Conservation (phyloP, 2,797 vertebrate species). For the Nyctalus aviator region DNA sequence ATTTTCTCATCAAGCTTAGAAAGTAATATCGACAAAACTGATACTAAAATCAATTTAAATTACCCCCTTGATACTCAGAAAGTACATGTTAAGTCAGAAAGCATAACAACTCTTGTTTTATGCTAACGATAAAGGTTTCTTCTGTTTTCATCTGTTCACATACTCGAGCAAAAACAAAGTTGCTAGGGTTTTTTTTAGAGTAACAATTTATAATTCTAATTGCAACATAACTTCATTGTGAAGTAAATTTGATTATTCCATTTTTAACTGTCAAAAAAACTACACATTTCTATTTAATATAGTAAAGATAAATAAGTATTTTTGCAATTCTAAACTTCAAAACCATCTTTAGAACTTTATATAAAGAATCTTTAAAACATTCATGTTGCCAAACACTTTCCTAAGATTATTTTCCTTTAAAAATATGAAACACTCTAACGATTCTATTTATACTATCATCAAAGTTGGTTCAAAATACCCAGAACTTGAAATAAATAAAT, state of each 20-base stretch:
- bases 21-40: neutral
- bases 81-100: neutral
- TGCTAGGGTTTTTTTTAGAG: neutral
- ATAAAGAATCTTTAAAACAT: conserved; percentile 17
- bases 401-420: conserved; percentile 46
- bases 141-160: neutral
- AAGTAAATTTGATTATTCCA: conserved; percentile 34
- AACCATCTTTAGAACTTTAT: conserved; percentile 18
- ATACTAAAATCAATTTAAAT: neutral
- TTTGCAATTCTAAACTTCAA: conserved; percentile 55
- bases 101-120: neutral
- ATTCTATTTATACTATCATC: conserved; percentile 27
- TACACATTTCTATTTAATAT: conserved; percentile 36
- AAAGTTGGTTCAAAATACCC: conserved; percentile 46
- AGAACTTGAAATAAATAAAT: neutral
- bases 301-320: conserved; percentile 41
- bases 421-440: neutral
- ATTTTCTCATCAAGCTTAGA: neutral
- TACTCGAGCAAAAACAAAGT: conserved; percentile 23
- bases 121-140: neutral
- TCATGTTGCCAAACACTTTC: conserved; percentile 15
- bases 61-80: conserved; percentile 37
- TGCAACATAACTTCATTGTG: neutral
- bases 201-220: conserved; percentile 23
- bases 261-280: conserved; percentile 54